Evolutionary conservation across 2,797 vertebrate species (phyloP), one percentile per base, ranked within the genome.

Genomic region (Menidia menidia): DNA sequence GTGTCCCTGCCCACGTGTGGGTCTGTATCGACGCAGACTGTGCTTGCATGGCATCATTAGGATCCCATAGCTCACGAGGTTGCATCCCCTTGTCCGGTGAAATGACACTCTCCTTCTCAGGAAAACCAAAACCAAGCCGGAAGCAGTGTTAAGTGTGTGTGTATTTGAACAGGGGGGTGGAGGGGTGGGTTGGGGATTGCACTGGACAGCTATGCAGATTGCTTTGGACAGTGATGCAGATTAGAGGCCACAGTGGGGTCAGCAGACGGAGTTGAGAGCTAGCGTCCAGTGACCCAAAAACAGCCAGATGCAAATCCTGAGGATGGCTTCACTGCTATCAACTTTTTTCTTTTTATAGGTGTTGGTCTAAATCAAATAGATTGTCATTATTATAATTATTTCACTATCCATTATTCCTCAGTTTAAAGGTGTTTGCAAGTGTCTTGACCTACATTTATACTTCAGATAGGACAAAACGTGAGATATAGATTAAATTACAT

Each of bases 41-140:
- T 66, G 57, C 54, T 25, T 84, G 57, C 73, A 78, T 41, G 73
- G 74, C 78, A 61, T 57, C 60, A 62, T 67, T 60, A 83, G 78
- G 81, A 88, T 76, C 77, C 85, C 84, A 81, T 86, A 75, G 35
- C 35, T 39, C 35, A 6, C 10, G 35, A 7, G 3, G 35, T 39
- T 39, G 10, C 81, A 64, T 76, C 60, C 60, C 42, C 35, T 61
- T 19, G 53, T 78, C 70, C 59, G 14, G 59, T 77, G 73, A 89
- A 75, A 77, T 59, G 25, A 73, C 69, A 73, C 66, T 25, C 61
- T n/a, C 57, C 70, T 90, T 85, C 58, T 75, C 89, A 88, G 74
- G 75, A 57, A 85, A 77, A 81, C 75, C 43, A 60, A 75, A 77
- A 81, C 75, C 43, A 60, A 73, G 65, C 71, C 9, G 1, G 72